These are phyloP conservation scores for Leptodactylus fuscus DNA, from an alignment of 2,113 vertebrate genomes.

Conservation along the genomic window DNA sequence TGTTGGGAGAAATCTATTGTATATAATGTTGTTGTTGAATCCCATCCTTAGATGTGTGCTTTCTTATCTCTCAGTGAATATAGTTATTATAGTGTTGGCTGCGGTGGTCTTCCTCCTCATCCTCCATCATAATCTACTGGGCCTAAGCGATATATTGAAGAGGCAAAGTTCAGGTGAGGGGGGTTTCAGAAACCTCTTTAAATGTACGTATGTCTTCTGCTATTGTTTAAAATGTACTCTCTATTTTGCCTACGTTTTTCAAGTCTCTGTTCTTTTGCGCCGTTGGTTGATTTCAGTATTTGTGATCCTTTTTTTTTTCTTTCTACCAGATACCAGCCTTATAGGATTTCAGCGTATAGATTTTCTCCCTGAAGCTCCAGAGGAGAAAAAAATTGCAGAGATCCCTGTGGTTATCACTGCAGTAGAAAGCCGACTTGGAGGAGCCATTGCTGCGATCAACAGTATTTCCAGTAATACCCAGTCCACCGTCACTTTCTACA, in stretches of 20 bases:
- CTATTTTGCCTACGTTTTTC: background rate
- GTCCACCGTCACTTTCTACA: constrained; percentile 87
- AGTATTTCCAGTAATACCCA: constrained; percentile 88
- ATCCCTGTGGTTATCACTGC: constrained; percentile 91
- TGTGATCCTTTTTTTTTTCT: background rate
- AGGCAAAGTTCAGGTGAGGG: constrained; percentile 80
- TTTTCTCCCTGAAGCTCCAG: constrained; percentile 75
- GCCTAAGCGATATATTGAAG: constrained; percentile 88
- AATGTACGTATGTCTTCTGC: background rate
- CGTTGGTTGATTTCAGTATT: background rate
- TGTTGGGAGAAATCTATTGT: too few species aligned
- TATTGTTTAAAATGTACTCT: background rate
- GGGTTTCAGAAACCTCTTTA: background rate
- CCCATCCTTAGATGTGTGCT: constrained; percentile 42
- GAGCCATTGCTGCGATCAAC: constrained; percentile 89
- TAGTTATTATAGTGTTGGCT: constrained; percentile 85
- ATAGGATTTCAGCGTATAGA: constrained; percentile 84
- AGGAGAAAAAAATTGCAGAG: constrained; percentile 74
- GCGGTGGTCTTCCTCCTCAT: constrained; percentile 87
- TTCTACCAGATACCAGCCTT: constrained; percentile 77
- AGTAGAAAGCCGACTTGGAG: constrained; percentile 88
- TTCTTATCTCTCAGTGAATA: constrained; percentile 82
- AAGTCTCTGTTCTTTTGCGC: background rate
- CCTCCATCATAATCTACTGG: constrained; percentile 90
- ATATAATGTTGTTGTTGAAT: too few species aligned